These are phyloP conservation scores for Zaprionus inermis DNA, from an alignment of 1,140 invertebrate species.

Conservation along the genomic window DNA sequence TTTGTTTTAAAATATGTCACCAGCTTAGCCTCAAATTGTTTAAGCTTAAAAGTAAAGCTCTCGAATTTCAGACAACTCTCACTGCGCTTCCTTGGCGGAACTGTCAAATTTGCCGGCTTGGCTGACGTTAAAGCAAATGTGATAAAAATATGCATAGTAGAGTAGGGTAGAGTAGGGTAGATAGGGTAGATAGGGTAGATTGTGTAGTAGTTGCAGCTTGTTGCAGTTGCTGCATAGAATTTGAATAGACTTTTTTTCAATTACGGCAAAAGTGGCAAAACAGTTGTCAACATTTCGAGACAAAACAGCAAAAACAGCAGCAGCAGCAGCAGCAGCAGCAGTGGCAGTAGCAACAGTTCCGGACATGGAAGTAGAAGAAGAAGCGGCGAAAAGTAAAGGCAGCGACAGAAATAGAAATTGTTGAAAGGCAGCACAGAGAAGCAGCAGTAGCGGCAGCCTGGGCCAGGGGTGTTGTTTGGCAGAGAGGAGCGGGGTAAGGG, in stretches of 20 bases:
- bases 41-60: too few relatives aligned
- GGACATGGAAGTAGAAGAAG: constrained; percentile 2
- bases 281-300: constrained; percentile 79
- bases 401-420: constrained; percentile 13
- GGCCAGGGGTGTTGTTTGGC: constrained; percentile 18
- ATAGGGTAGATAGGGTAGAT: background rate
- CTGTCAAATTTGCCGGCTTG: background rate
- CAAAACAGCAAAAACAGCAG: constrained; percentile 74
- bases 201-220: constrained; percentile 19
- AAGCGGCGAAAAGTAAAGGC: background rate
- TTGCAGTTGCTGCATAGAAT: constrained; percentile 37
- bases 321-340: constrained; percentile 16
- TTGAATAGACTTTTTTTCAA: constrained; percentile 79
- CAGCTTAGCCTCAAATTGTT: too few relatives aligned
- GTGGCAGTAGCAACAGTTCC: constrained; percentile 16
- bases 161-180: too few relatives aligned
- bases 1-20: too few relatives aligned
- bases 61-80: background rate
- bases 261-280: constrained; percentile 79
- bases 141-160: background rate
- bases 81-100: background rate
- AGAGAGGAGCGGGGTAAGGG: constrained; percentile 24
- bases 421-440: constrained; percentile 9
- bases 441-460: background rate
- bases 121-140: constrained; percentile 1